A percentile compares a stretch with the other conserved stretches of the same genome.
phyloP scores from a whole-genome alignment of 2,113 vertebrate genomes.

The Crotalus horridus region DNA sequence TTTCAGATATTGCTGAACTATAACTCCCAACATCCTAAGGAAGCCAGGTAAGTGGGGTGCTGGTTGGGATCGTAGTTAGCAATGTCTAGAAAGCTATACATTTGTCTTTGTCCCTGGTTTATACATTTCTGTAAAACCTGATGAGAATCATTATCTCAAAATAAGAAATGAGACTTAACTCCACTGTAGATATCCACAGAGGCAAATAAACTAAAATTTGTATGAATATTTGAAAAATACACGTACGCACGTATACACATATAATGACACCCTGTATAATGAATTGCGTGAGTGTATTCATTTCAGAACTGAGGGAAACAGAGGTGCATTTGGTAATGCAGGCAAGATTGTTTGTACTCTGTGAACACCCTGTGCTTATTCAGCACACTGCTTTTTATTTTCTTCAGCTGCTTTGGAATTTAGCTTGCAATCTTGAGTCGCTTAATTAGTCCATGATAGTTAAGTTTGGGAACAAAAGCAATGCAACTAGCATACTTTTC shows the following conservation, averaged over 20 bases:
- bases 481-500: slow-evolving; percentile 37
- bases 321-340: not conserved
- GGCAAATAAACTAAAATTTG: not conserved
- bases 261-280: rapidly evolving
- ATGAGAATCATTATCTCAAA: not conserved
- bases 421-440: slow-evolving; percentile 27
- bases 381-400: not conserved
- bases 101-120: not conserved
- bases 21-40: not conserved
- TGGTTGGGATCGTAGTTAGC: not conserved
- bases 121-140: not conserved
- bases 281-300: not conserved
- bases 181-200: not conserved
- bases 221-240: not conserved
- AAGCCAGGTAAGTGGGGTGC: not conserved
- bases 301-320: not conserved
- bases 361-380: slow-evolving; percentile 19
- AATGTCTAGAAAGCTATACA: not conserved
- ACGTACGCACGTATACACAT: not conserved
- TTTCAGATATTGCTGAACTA: not conserved
- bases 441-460: slow-evolving; percentile 29
- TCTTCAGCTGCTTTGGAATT: not conserved
- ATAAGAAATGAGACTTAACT: not conserved
- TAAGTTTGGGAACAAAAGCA: slow-evolving; percentile 43
- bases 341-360: not conserved